phyloP scores from a whole-genome alignment of 2,888 invertebrate species.

The Cephus runcator region DNA sequence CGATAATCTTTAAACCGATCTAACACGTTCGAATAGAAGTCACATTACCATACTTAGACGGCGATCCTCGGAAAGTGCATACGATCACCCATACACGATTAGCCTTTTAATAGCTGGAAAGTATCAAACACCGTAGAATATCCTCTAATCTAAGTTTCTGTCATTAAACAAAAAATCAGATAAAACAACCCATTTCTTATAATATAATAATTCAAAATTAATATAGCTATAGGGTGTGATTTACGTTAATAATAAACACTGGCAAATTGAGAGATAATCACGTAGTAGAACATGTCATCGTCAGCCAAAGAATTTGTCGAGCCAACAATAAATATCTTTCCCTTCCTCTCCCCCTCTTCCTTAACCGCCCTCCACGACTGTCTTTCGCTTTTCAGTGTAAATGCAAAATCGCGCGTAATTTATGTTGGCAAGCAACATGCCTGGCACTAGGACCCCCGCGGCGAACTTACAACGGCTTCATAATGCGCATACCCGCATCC shows the following conservation, averaged over 20 bases:
- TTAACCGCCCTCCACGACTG: conserved; percentile 14
- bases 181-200: no score
- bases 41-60: neutral
- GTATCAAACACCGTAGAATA: neutral
- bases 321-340: neutral
- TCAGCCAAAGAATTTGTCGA: neutral
- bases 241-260: neutral
- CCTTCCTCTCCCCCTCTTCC: neutral
- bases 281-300: neutral
- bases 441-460: conserved; percentile 56
- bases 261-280: neutral
- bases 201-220: neutral
- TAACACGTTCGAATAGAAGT: neutral
- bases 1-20: neutral
- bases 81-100: neutral
- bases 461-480: conserved; percentile 60
- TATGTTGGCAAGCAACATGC: conserved; percentile 60
- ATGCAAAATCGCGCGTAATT: conserved; percentile 60
- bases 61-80: conserved; percentile 37
- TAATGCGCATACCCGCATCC: conserved; percentile 40
- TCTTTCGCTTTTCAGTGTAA: conserved; percentile 57
- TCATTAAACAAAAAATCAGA: neutral
- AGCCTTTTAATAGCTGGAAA: neutral
- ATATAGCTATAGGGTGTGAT: neutral
- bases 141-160: neutral